phyloP scores from a whole-genome alignment of 2,113 vertebrate genomes.

The Lethenteron reissneri region DNA sequence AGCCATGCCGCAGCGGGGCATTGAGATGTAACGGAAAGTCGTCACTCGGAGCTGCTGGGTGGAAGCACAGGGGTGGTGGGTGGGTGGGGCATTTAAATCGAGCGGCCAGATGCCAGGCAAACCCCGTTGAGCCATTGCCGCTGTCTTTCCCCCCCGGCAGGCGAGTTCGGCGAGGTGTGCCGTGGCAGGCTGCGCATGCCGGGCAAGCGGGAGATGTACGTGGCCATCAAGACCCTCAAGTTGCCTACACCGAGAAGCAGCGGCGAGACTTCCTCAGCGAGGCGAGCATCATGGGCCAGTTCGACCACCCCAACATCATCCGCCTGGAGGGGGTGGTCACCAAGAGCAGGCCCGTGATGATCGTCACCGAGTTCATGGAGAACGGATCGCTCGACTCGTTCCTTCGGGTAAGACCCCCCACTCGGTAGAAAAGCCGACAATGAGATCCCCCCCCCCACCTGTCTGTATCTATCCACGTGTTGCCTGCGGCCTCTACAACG shows the following conservation, averaged over 20 bases:
- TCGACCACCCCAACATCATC: conserved; percentile 88
- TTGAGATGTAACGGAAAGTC: too few relatives aligned
- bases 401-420: conserved; percentile 39
- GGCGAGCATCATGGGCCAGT: conserved; percentile 96
- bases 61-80: too few relatives aligned
- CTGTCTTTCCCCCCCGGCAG: conserved; percentile 18
- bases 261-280: conserved; percentile 78
- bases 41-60: too few relatives aligned
- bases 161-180: conserved; percentile 88
- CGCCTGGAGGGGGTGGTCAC: conserved; percentile 81
- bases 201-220: conserved; percentile 84
- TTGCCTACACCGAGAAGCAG: conserved; percentile 85
- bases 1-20: too few relatives aligned
- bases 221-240: conserved; percentile 91
- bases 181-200: conserved; percentile 76
- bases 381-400: conserved; percentile 85
- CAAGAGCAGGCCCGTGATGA: conserved; percentile 80
- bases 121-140: too few relatives aligned
- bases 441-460: too few relatives aligned
- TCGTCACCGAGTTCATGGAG: conserved; percentile 94
- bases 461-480: too few relatives aligned
- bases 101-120: too few relatives aligned
- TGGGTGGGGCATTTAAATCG: too few relatives aligned
- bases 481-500: too few relatives aligned
- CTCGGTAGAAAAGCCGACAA: too few relatives aligned